Conservation (phyloP, 1,140 invertebrate species). For the Anoplolepis gracilipes region DNA sequence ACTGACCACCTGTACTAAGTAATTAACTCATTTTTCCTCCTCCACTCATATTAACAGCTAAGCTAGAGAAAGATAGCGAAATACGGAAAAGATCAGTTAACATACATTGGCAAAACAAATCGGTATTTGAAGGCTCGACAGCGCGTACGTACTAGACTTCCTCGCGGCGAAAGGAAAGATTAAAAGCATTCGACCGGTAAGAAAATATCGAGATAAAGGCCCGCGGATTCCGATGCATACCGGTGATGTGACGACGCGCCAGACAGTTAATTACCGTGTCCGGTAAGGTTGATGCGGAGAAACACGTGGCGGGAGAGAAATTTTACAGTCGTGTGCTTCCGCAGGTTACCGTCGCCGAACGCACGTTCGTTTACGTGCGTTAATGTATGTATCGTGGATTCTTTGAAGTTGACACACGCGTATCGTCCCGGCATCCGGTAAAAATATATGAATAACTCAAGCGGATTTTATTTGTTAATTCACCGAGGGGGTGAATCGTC, state of each 20-base stretch:
- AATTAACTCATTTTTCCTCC: not conserved
- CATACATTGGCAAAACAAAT: not conserved
- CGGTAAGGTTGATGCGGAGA: constrained; percentile 27
- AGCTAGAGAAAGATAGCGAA: not conserved
- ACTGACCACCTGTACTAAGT: not conserved
- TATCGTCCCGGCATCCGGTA: too few relatives aligned
- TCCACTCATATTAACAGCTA: not conserved
- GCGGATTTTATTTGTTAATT: constrained; percentile 22
- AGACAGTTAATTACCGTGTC: constrained; percentile 57
- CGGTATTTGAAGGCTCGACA: constrained; percentile 3
- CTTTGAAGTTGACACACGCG: too few relatives aligned
- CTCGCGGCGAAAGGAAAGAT: constrained; percentile 39
- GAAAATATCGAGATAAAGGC: constrained; percentile 37
- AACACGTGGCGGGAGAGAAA: not conserved
- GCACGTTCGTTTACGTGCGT: not conserved
- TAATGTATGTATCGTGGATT: too few relatives aligned
- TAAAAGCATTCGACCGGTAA: constrained; percentile 33
- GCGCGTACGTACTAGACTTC: not conserved
- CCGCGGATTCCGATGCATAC: constrained; percentile 21
- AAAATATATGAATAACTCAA: too few relatives aligned
- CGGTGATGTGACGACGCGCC: constrained; percentile 45
- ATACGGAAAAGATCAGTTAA: constrained; percentile 10
- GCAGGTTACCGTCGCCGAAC: constrained; percentile 40
- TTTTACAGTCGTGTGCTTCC: constrained; percentile 58
- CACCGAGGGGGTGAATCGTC: not conserved